Conservation (phyloP, 2,113 vertebrate species). For the Pelusios castaneus region DNA sequence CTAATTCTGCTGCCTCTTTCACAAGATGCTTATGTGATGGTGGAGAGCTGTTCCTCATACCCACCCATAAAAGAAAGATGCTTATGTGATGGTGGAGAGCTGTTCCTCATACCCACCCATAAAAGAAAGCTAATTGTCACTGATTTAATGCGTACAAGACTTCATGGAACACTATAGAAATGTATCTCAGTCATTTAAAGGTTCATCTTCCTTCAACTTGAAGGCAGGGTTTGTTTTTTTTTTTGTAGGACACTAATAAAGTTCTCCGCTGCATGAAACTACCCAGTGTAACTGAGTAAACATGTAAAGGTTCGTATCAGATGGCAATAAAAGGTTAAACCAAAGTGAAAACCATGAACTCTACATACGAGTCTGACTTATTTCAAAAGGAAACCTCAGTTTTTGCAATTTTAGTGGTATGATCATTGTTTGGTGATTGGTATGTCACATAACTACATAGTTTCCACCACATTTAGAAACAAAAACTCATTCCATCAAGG, state of each 20-base stretch:
- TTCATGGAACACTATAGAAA: not conserved
- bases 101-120: not conserved
- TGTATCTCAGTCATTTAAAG: not conserved
- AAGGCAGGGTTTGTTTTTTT: not conserved
- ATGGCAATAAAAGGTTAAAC: not conserved
- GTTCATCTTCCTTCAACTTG: conserved; percentile 36
- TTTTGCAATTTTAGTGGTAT: not conserved
- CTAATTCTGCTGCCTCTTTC: not conserved
- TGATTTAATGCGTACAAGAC: not conserved
- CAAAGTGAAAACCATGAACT: not conserved
- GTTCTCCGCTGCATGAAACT: not conserved
- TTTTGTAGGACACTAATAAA: not conserved
- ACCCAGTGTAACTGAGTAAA: rapidly evolving
- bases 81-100: too few relatives aligned
- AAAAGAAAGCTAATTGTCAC: not conserved
- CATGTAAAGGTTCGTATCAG: rapidly evolving
- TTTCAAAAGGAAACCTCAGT: not conserved
- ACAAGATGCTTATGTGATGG: not conserved
- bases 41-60: too few relatives aligned
- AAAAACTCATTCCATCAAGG: not conserved
- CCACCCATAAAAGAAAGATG: too few relatives aligned
- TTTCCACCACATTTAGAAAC: not conserved
- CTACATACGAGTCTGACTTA: not conserved
- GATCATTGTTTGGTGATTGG: not conserved
- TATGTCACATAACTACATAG: not conserved